A percentile compares a stretch with the other conserved stretches of the same genome.
Evolutionary conservation across 1,140 invertebrate genomes (phyloP).

Genomic region (Zophobas morio): DNA sequence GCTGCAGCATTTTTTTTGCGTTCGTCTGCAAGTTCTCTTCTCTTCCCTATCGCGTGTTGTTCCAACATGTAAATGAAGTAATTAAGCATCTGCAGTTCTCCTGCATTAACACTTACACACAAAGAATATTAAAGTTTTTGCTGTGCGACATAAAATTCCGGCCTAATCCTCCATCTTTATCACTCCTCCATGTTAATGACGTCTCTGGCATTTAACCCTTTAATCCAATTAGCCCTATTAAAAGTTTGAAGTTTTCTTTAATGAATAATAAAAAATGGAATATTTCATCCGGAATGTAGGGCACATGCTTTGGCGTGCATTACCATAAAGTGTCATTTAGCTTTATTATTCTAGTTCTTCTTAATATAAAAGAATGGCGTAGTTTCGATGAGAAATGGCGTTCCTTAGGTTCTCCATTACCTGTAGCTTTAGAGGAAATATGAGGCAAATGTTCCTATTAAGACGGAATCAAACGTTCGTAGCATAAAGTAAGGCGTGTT

Average conservation of each 20-base stretch:
- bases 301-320: background rate
- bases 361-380: constrained; percentile 28
- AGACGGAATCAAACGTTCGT: constrained; percentile 25
- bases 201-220: background rate
- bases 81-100: constrained; percentile 31
- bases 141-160: constrained; percentile 3
- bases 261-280: background rate
- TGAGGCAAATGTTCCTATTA: constrained; percentile 31
- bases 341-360: constrained; percentile 6
- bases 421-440: constrained; percentile 44
- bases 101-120: constrained; percentile 30
- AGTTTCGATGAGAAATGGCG: constrained; percentile 41
- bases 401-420: constrained; percentile 44
- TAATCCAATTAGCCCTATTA: background rate
- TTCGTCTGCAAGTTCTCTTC: too few species aligned
- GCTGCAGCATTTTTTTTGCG: too few species aligned
- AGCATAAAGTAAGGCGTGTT: constrained; percentile 30
- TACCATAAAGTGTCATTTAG: constrained; percentile 18
- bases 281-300: too few species aligned
- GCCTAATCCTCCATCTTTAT: background rate
- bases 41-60: too few species aligned
- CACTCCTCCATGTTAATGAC: background rate
- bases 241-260: background rate
- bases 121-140: constrained; percentile 8
- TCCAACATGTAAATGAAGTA: constrained; percentile 21